Evolutionary conservation across 2,797 vertebrate species (phyloP).

Genomic region (Eutrigla gurnardus): DNA sequence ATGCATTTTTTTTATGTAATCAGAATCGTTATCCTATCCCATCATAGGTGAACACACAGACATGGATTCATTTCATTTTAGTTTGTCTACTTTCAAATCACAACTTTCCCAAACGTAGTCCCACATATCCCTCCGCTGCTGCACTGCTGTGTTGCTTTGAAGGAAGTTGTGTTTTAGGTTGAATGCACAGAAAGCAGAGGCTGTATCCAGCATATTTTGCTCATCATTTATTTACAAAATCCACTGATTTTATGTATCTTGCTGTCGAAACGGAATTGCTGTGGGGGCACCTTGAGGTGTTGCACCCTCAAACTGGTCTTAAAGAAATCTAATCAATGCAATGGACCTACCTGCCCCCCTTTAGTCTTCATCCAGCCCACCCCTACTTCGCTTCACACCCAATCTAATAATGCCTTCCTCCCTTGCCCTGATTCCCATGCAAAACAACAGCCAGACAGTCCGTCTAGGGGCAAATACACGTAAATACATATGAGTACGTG

Average conservation of each 20-base stretch:
- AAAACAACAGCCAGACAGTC: conserved; percentile 59
- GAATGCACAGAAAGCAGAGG: conserved; percentile 28
- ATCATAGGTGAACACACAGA: not conserved
- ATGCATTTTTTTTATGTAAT: conserved; percentile 26
- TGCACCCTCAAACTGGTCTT: conserved; percentile 53
- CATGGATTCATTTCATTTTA: conserved; percentile 9
- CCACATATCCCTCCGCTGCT: not conserved
- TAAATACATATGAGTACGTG: conserved; percentile 22
- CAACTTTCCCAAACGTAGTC: not conserved
- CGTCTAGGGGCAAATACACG: conserved; percentile 48
- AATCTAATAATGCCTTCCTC: conserved; percentile 60
- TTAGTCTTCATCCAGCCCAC: conserved; percentile 33
- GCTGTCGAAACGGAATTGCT: conserved; percentile 60
- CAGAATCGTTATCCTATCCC: conserved; percentile 24
- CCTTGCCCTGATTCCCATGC: conserved; percentile 69
- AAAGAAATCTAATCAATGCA: conserved; percentile 69
- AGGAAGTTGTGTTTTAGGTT: conserved; percentile 13
- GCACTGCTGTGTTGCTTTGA: conserved; percentile 20
- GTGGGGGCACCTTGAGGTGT: conserved; percentile 68
- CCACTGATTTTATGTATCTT: conserved; percentile 66
- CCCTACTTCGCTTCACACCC: conserved; percentile 13
- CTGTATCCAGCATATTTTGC: conserved; percentile 36
- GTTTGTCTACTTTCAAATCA: not conserved
- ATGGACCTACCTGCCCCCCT: conserved; percentile 44
- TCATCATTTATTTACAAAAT: conserved; percentile 63